A percentile compares a stretch with the other conserved stretches of the same genome.
Conservation (phyloP, 92 coral and sea anemone genomes). For the Zoanthus gigantus region DNA sequence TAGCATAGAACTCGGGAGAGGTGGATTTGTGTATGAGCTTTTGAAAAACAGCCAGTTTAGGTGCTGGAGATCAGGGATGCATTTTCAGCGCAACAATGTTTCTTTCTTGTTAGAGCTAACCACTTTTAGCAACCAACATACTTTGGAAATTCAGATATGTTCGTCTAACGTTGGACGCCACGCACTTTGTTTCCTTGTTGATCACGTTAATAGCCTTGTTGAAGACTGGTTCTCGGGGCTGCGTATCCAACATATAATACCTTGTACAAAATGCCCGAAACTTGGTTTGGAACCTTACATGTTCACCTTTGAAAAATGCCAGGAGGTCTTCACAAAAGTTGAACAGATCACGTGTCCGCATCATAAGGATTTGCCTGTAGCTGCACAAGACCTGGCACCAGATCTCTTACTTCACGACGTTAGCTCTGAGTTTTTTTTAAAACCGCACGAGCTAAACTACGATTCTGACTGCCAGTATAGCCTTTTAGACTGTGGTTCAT, state of each 20-base stretch:
- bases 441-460: constrained; percentile 36
- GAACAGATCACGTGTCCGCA: constrained; percentile 59
- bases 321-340: constrained; percentile 39
- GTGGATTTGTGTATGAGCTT: constrained; percentile 34
- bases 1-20: constrained; percentile 13
- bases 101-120: constrained; percentile 41
- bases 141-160: constrained; percentile 57
- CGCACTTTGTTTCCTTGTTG: constrained; percentile 66
- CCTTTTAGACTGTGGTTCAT: constrained; percentile 51
- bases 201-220: constrained; percentile 70
- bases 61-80: constrained; percentile 71
- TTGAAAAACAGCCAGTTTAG: constrained; percentile 24
- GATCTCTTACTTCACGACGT: constrained; percentile 55
- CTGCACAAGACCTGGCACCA: constrained; percentile 47
- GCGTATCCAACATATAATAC: constrained; percentile 58
- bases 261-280: constrained; percentile 66
- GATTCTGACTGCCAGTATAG: constrained; percentile 30
- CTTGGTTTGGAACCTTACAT: constrained; percentile 45
- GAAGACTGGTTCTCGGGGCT: constrained; percentile 78
- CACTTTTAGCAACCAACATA: constrained; percentile 16
- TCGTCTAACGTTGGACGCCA: constrained; percentile 58
- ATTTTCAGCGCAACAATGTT: constrained; percentile 43
- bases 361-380: constrained; percentile 37
- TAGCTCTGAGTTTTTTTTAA: constrained; percentile 34
- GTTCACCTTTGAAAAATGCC: constrained; percentile 69